Evolutionary conservation across 2,888 invertebrate genomes (phyloP), one percentile per base, ranked within the genome.

Genomic region (Pilophorus perplexus): DNA sequence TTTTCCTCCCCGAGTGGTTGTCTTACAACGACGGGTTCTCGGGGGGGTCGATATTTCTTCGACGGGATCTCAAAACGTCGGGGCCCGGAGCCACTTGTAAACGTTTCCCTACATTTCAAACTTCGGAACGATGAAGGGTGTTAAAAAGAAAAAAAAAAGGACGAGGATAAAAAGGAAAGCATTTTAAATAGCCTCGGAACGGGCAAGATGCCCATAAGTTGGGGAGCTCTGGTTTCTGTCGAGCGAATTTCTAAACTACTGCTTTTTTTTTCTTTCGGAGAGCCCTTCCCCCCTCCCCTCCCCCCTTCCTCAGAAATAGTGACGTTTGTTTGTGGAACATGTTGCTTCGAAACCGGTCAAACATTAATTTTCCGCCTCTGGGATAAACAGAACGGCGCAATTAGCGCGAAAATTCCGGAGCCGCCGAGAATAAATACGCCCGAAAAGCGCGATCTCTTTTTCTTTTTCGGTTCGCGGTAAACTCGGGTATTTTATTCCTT

Each of bases 261-360:
- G 33, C 10, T 33, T 10, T 10, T 6, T 8, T 33, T 33, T 33
- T 33, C 10, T 10, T 33, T 33, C 33, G 33, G 10, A 8, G 33
- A 33, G n/a, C n/a, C n/a, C 33, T 33, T 10, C 10, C 6, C 6
- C 33, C 33, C 33, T 8, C 6, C 6, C 33, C 10, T 33, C 10
- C 10, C 10, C 33, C 33, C 6, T 33, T 6, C 33, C 18, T 38
- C 38, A 8, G 22, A 55, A 38, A 38, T 55, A 55, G 55, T 55
- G 55, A 55, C 55, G 55, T 55, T 55, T 55, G 55, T 55, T 55
- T 55, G 55, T 55, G 18, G 38, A 55, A 16, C 55, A 20, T 38
- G 55, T 55, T 55, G 18, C 55, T 37, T 38, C 38, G 14, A 16
- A n/a, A n/a, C n/a, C n/a, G 20, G 16, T 12, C 2, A 6, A 55